Base-by-base conservation (phyloP, 1,140 invertebrate species). In the Euborellia annulipes region DNA sequence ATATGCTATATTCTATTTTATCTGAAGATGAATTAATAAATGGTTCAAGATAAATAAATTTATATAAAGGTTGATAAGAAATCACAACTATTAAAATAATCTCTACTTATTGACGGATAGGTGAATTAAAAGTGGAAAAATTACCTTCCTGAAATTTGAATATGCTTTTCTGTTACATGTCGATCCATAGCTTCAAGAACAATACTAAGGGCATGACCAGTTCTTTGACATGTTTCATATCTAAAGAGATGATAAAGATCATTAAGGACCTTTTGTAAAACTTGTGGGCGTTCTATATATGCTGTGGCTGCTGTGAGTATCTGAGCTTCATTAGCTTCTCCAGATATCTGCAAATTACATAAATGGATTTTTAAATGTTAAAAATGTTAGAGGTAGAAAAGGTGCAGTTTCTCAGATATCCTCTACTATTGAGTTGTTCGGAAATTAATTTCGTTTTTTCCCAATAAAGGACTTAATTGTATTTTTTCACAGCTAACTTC, bases 71-170 rank as follows among this genome's bases (percentile, higher is more conserved):
- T n/a, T n/a, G n/a, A n/a, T n/a, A n/a, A n/a, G n/a, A n/a, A n/a
- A n/a, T n/a, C n/a, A n/a, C n/a, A n/a, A n/a, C n/a, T n/a, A n/a
- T n/a, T n/a, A n/a, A n/a, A n/a, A n/a, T n/a, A n/a, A n/a, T n/a
- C n/a, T n/a, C n/a, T n/a, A n/a, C n/a, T n/a, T n/a, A n/a, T n/a
- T n/a, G n/a, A n/a, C n/a, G n/a, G n/a, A n/a, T n/a, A n/a, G n/a
- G n/a, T n/a, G n/a, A n/a, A n/a, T n/a, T n/a, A n/a, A n/a, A n/a
- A n/a, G n/a, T n/a, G n/a, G 19, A 43, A 8, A 8, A 43, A 43
- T 43, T 61, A 86, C 83, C 83, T 91, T 62, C 87, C 88, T 51
- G 86, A 87, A 54, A 93, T 92, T 64, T 94, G 89, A 56, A 95
- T 85, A 53, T 88, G 79, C 59, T 85, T 88, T 50, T 90, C 82